Evolutionary conservation across 2,113 vertebrate species (phyloP).

Genomic region (Ailuropoda melanoleuca): DNA sequence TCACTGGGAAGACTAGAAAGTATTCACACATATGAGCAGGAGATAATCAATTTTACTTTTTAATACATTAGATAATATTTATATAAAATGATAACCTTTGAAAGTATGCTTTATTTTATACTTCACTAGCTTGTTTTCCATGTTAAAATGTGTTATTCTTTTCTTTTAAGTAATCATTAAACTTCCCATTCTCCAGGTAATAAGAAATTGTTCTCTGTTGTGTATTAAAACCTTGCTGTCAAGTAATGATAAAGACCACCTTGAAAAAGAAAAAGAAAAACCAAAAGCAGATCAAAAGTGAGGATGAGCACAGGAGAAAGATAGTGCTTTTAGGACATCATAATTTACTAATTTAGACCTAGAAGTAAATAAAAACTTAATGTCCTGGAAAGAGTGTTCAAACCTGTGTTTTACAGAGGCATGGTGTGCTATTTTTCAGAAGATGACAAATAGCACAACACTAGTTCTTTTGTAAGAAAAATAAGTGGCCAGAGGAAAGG

Average conservation of each 20-base stretch:
- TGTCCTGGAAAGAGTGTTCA: conserved; percentile 36
- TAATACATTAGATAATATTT: not conserved
- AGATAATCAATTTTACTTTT: not conserved
- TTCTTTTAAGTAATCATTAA: not conserved
- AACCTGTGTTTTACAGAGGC: not conserved
- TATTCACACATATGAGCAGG: not conserved
- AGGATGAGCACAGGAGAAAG: not conserved
- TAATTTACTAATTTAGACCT: conserved; percentile 35
- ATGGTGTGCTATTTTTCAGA: not conserved
- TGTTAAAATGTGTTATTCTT: not conserved
- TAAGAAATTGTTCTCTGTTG: not conserved
- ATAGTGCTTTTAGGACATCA: not conserved
- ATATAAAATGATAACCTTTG: not conserved
- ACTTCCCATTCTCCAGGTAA: not conserved
- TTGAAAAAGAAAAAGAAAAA: not conserved
- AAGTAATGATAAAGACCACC: conserved; percentile 13
- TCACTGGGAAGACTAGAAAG: not conserved
- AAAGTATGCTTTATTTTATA: not conserved
- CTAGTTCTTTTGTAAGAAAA: not conserved
- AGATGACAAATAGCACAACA: not conserved
- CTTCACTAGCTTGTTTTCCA: not conserved
- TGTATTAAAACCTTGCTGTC: not conserved
- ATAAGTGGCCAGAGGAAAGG: not conserved
- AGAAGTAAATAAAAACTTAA: conserved; percentile 45
- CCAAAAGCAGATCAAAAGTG: not conserved